Conservation (phyloP, 2,797 vertebrate species). For the Coranthus polyacanthus region DNA sequence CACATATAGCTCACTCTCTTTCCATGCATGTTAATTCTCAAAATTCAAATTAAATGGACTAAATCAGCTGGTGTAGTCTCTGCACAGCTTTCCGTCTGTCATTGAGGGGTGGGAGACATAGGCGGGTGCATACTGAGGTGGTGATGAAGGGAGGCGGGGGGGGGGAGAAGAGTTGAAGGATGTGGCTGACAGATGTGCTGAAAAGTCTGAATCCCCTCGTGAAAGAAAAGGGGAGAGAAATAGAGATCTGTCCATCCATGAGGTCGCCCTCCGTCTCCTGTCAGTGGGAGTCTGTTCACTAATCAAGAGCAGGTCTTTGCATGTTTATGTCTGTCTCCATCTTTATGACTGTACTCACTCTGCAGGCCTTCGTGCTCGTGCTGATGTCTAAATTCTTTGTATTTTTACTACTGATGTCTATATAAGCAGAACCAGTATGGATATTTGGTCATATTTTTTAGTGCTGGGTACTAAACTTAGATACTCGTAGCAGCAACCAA, state of each 20-base stretch:
- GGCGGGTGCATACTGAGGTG: too few relatives aligned
- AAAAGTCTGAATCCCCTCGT: constrained; percentile 45
- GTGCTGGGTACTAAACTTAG: neutral
- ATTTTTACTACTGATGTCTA: too few relatives aligned
- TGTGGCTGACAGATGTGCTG: constrained; percentile 40
- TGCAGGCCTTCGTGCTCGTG: too few relatives aligned
- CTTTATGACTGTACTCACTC: too few relatives aligned
- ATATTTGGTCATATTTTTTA: neutral
- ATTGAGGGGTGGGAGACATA: neutral
- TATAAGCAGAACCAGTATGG: neutral
- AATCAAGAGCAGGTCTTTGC: constrained; percentile 28
- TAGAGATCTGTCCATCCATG: constrained; percentile 31
- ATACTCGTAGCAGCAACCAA: too few relatives aligned
- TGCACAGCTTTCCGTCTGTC: neutral
- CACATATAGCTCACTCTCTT: neutral
- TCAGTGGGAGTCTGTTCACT: constrained; percentile 11
- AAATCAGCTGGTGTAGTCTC: neutral
- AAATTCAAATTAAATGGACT: too few relatives aligned
- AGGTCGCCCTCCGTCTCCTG: constrained; percentile 35
- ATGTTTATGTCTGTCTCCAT: constrained; percentile 3
- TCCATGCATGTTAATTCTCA: too few relatives aligned
- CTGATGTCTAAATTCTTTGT: too few relatives aligned
- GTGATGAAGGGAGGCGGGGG: neutral
- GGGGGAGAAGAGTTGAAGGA: constrained; percentile 20
- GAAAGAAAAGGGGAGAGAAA: constrained; percentile 39